Evolutionary conservation across 30 jellyfish, hydroid and myxozoan genomes (phyloP).

Genomic region (Aurelia aurita): DNA sequence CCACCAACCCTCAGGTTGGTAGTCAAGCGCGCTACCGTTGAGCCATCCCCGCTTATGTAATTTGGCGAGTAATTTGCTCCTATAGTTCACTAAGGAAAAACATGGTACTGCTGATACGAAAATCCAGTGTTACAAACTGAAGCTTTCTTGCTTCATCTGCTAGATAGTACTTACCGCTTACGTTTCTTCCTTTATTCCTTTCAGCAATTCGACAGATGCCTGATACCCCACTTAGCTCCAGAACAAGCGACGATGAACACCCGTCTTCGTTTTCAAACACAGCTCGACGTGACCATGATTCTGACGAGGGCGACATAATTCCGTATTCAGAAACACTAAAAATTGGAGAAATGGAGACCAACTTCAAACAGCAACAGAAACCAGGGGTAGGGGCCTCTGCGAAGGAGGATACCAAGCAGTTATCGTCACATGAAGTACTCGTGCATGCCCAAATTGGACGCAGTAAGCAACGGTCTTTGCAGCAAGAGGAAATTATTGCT

Average conservation of each 20-base stretch:
- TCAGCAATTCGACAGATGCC: constrained; percentile 49
- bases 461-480: not conserved
- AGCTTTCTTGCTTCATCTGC: too few relatives aligned
- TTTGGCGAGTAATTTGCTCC: too few relatives aligned
- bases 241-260: constrained; percentile 13
- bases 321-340: constrained; percentile 33
- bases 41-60: too few relatives aligned
- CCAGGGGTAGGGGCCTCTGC: not conserved
- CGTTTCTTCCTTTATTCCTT: not conserved
- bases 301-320: constrained; percentile 36
- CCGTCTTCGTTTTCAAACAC: not conserved
- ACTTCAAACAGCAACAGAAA: not conserved
- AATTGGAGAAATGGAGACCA: not conserved
- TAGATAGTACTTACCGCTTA: too few relatives aligned
- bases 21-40: too few relatives aligned
- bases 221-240: not conserved
- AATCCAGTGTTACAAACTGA: too few relatives aligned
- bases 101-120: too few relatives aligned
- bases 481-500: not conserved
- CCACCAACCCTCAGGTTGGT: too few relatives aligned
- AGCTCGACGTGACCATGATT: not conserved
- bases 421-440: constrained; percentile 27
- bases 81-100: too few relatives aligned
- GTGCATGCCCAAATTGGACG: constrained; percentile 42
- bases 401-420: not conserved